Evolutionary conservation across 2,888 invertebrate genomes (phyloP).

Genomic region (Leptinotarsa tumamoca): DNA sequence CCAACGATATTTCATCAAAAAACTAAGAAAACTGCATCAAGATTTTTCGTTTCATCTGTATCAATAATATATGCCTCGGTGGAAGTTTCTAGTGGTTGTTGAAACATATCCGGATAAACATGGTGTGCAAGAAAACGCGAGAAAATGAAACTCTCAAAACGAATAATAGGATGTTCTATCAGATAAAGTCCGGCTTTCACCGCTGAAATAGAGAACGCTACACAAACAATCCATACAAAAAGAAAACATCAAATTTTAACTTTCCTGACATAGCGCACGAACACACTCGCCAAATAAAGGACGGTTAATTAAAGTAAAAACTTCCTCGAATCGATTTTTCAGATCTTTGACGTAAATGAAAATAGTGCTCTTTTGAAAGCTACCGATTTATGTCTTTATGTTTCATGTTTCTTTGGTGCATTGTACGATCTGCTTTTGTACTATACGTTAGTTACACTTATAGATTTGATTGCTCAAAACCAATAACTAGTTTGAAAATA

Average conservation of each 20-base stretch:
- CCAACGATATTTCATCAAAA: too few relatives aligned
- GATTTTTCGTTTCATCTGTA: background rate
- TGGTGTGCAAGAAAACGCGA: background rate
- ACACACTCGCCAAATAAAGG: background rate
- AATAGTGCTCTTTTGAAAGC: background rate
- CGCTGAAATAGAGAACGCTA: slow-evolving; percentile 10
- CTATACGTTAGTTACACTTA: background rate
- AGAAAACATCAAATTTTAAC: slow-evolving; percentile 1
- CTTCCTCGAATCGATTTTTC: background rate
- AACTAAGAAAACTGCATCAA: background rate
- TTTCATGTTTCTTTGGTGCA: background rate
- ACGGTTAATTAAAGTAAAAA: background rate
- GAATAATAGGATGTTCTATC: slow-evolving; percentile 5
- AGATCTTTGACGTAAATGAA: background rate
- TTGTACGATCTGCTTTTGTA: background rate
- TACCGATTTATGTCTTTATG: background rate
- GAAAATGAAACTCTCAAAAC: slow-evolving; percentile 8
- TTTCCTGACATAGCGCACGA: background rate
- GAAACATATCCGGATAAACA: background rate
- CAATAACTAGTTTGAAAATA: too few relatives aligned
- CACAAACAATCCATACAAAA: slow-evolving; percentile 4
- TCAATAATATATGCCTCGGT: background rate
- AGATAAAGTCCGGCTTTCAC: background rate
- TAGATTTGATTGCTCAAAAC: too few relatives aligned
- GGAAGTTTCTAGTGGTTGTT: background rate